Evolutionary conservation across 2,888 invertebrate genomes (phyloP).

Genomic region (Lucinisca nassula): DNA sequence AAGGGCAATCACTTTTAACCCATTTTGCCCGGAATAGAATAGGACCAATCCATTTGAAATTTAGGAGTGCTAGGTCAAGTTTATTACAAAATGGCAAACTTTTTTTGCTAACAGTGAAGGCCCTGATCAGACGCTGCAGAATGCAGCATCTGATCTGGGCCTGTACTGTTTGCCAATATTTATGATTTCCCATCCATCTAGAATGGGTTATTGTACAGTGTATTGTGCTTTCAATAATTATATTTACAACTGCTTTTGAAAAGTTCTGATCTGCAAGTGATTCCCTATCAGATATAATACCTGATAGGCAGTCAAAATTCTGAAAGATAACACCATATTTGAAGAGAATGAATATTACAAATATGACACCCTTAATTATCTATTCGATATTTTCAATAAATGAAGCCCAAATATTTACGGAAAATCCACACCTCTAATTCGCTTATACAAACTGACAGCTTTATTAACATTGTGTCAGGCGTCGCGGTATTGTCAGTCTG

Average conservation of each 20-base stretch:
- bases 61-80: too few relatives aligned
- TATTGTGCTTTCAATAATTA: background rate
- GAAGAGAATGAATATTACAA: background rate
- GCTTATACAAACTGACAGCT: background rate
- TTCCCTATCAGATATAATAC: background rate
- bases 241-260: too few relatives aligned
- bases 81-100: too few relatives aligned
- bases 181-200: too few relatives aligned
- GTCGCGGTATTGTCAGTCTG: background rate
- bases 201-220: too few relatives aligned
- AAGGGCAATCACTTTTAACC: background rate
- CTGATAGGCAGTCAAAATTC: background rate
- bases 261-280: background rate
- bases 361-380: background rate
- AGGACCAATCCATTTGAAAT: too few relatives aligned
- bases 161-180: too few relatives aligned
- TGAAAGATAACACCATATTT: background rate
- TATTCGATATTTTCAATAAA: background rate
- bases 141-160: too few relatives aligned
- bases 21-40: too few relatives aligned
- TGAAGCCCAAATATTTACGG: background rate
- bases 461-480: background rate
- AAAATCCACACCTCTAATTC: background rate
- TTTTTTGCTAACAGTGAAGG: too few relatives aligned
- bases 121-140: too few relatives aligned